Evolutionary conservation across 2,113 vertebrate genomes (phyloP), one percentile per base, ranked within the genome.

Genomic region (Chionomys nivalis): DNA sequence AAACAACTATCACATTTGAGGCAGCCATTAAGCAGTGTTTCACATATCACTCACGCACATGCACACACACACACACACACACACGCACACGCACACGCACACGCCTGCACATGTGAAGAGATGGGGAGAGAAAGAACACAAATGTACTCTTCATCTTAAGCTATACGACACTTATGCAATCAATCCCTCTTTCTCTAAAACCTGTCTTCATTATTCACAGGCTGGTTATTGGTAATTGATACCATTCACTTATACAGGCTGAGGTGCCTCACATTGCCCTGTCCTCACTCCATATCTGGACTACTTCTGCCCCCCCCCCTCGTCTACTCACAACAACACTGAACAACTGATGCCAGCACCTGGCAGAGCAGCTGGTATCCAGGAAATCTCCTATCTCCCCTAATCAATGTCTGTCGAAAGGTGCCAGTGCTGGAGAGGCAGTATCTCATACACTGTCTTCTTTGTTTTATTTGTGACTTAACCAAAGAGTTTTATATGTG

Each of bases 381-480:
- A 28, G 70, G 7, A 33, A 28, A 7, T 26, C 17, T 2, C 61
- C 47, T 28, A 4, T 17, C 8, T 14, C 3, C 44, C 14, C 42
- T 16, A 21, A 49, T 13, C 36, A 19, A 1, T n/a, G 28, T 47
- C 21, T 17, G 1, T 3, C 3, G 44, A 23, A 31, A 77, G 28
- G 33, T 17, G 33, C 6, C 0, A 23, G 7, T 1, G 31, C 47
- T 26, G 6, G 2, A 52, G n/a, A 36, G 21, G 5, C 1, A 9
- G 33, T 7, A 26, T 39, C 39, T 31, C 19, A 1, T 4, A 63
- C 1, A 23, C 49, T 92, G 33, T 28, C 44, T 92, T 17, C 6
- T 63, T 26, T 83, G 73, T 58, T 26, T 86, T 17, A 19, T 6
- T 24, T 81, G 47, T 77, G n/a, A 52, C 16, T 65, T 42, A 55